A percentile compares a stretch with the other conserved stretches of the same genome.
Evolutionary conservation across 1,140 invertebrate genomes (phyloP).

Genomic region (Polypedilum vanderplanki): DNA sequence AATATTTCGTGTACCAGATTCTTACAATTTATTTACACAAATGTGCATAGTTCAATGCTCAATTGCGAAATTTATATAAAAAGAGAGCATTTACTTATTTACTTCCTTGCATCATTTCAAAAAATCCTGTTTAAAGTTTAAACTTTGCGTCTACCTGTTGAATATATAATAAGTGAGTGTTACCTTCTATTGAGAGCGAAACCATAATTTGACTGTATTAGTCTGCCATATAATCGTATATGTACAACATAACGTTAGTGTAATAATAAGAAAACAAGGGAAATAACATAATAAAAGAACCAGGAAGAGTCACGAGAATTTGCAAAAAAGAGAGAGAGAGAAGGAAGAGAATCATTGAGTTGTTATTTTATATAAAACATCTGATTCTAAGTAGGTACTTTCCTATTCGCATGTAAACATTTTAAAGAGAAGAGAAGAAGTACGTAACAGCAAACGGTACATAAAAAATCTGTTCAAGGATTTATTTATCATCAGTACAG

Average conservation of each 20-base stretch:
- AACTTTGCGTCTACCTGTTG: not conserved
- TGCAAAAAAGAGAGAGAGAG: not conserved
- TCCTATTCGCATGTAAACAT: not conserved
- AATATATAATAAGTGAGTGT: not conserved
- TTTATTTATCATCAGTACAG: too few relatives aligned
- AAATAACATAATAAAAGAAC: not conserved
- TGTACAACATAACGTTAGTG: not conserved
- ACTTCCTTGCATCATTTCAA: too few relatives aligned
- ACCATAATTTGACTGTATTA: not conserved
- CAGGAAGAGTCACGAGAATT: not conserved
- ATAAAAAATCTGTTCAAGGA: not conserved
- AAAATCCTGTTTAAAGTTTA: not conserved
- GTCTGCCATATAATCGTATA: not conserved
- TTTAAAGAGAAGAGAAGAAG: not conserved
- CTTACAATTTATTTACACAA: too few relatives aligned
- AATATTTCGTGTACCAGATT: too few relatives aligned
- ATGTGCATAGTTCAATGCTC: too few relatives aligned
- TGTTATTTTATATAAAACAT: too few relatives aligned
- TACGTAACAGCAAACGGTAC: not conserved
- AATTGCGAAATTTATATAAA: too few relatives aligned
- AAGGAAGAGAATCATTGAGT: not conserved
- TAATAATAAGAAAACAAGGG: not conserved
- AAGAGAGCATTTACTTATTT: too few relatives aligned
- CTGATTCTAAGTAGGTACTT: too few relatives aligned
- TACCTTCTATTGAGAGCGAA: too few relatives aligned